Conservation (phyloP, 2,888 invertebrate genomes). For the Pyrrhosoma nymphula region DNA sequence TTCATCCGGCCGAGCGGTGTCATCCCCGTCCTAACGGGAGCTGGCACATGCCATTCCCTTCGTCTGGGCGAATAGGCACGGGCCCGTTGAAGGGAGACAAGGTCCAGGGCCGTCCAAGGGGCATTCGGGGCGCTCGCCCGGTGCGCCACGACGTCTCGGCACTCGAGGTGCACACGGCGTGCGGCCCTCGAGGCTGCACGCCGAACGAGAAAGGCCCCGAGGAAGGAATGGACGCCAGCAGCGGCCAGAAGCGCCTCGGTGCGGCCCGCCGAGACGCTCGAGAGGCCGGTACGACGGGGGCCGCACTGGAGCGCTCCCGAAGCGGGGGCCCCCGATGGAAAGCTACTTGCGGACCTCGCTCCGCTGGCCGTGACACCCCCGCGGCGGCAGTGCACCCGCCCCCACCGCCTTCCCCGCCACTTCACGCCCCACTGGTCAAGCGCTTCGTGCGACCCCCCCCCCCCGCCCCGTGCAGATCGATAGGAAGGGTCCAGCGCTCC, state of each 20-base stretch:
- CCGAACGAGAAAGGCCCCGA: too few relatives aligned
- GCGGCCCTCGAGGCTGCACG: not conserved
- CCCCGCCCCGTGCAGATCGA: too few relatives aligned
- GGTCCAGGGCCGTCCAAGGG: not conserved
- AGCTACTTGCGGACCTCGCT: not conserved
- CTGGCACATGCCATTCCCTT: not conserved
- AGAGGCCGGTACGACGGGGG: too few relatives aligned
- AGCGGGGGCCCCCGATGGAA: not conserved
- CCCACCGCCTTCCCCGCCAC: not conserved
- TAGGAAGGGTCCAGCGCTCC: too few relatives aligned
- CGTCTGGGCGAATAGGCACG: not conserved
- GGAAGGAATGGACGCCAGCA: not conserved
- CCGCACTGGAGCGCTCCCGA: not conserved
- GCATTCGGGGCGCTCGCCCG: not conserved
- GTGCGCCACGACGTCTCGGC: too few relatives aligned
- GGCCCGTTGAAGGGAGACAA: not conserved
- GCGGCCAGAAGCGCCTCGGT: not conserved
- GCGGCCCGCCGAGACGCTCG: not conserved
- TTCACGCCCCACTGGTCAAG: constrained; percentile 65
- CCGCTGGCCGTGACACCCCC: not conserved
- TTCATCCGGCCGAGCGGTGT: not conserved
- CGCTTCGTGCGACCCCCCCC: constrained; percentile 16
- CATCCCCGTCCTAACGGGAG: not conserved
- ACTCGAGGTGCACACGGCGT: not conserved
- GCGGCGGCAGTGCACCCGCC: not conserved